phyloP scores from a whole-genome alignment of 1,140 invertebrate species.

The Spodoptera litura region DNA sequence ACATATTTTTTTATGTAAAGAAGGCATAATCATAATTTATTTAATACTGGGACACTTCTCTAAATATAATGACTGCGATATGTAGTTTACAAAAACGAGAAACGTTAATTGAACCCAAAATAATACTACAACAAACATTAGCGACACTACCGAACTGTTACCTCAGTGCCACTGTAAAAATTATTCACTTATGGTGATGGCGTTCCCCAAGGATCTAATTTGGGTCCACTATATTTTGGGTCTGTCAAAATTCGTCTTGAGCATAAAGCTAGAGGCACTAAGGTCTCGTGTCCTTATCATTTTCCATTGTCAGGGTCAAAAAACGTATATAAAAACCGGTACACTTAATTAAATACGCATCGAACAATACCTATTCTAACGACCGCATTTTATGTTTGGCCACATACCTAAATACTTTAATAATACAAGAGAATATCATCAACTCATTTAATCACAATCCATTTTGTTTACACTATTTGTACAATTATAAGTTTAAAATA shows the following conservation, averaged over 20 bases:
- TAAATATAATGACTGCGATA: too few species aligned
- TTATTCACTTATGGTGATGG: neutral
- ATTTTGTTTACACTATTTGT: slow-evolving; percentile 42
- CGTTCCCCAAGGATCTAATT: slow-evolving; percentile 15
- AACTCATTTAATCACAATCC: slow-evolving; percentile 44
- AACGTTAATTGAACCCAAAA: too few species aligned
- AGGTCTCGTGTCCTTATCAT: neutral
- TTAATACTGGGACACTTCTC: too few species aligned
- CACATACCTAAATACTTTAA: neutral
- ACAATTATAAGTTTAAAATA: slow-evolving; percentile 30
- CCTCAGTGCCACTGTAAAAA: neutral
- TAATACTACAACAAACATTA: too few species aligned
- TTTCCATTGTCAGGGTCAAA: neutral
- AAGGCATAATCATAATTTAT: too few species aligned
- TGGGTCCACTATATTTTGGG: neutral
- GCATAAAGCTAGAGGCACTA: neutral
- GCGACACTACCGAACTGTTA: neutral
- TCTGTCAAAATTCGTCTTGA: too few species aligned
- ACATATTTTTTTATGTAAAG: too few species aligned
- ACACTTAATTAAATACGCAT: too few species aligned
- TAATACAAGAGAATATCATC: neutral
- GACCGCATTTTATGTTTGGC: too few species aligned
- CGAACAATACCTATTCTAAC: too few species aligned
- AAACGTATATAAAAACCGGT: neutral
- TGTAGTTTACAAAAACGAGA: too few species aligned